Base-by-base conservation (phyloP, 2,113 vertebrate genomes). In the Triplophysa dalaica region DNA sequence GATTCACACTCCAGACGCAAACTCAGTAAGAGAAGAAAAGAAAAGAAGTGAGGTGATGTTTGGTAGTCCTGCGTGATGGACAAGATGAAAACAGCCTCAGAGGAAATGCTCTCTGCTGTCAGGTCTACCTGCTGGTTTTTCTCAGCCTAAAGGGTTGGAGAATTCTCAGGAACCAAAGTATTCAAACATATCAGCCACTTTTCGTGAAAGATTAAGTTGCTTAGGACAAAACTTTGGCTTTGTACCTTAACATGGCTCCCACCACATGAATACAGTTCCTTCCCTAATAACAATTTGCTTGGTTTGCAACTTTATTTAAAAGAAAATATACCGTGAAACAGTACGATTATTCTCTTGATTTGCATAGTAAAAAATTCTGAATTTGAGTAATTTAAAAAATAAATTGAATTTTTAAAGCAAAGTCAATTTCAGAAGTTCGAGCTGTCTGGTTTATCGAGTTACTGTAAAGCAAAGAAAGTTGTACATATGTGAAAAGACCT, bases 1-100 rank as follows among this genome's bases (percentile, higher is more conserved):
- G 89, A 85, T 0, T 87, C 91, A 41, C 91, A 92, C 81, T 78
- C 68, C 92, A 92, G 88, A 79, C 87, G 91, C 80, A 93, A 93
- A 76, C 88, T 83, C 48, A 90, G 93, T 74, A 94, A 93, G 81
- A 98, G 95, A 89, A 95, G 93, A 79, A 95, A 92, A 82, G 92
- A 94, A 75, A 87, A 95, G 88, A 96, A 97, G 92, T 98, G 94
- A 94, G 66, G 63, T 81, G 43, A 65, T 81, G 54, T 26, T 62
- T 38, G n/a, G 66, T 64, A 75, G 52, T 4, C 16, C 38, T 70
- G 61, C 14, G 43, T 38, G 82, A 63, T 24, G 41, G 75, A 70
- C 24, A n/a, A 68, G 5, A 26, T 19, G 62, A n/a, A 58, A 21
- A 58, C 19, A 70, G 24, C 11, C 69, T 56, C 50, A 33, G 69